Percentiles rank a stretch among this genome's conserved stretches.
Conservation (phyloP, 2,113 vertebrate species). For the Aramus guarauna region DNA sequence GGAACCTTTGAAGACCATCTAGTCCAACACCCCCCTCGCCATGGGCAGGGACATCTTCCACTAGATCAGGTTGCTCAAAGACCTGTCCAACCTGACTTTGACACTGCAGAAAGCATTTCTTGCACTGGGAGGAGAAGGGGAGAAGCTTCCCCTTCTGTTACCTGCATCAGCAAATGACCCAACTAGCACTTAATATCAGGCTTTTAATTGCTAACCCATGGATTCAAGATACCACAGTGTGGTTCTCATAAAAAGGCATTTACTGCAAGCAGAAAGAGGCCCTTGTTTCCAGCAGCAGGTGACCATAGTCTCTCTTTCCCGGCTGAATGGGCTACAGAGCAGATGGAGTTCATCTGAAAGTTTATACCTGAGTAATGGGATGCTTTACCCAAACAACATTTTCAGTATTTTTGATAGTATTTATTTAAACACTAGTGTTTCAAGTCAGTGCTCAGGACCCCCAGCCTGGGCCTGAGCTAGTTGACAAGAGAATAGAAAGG, state of each 20-base stretch:
- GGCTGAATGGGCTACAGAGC: not conserved
- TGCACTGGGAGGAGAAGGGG: not conserved
- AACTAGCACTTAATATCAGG: not conserved
- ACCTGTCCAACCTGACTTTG: rapidly evolving
- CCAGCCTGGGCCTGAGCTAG: rapidly evolving
- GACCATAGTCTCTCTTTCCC: not conserved
- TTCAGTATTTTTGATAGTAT: not conserved
- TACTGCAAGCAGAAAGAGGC: not conserved
- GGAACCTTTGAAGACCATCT: not conserved
- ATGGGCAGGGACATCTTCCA: not conserved
- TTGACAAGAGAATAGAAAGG: not conserved
- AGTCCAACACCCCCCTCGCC: too few relatives aligned
- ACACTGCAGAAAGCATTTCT: not conserved
- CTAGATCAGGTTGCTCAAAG: not conserved
- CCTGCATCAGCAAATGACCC: not conserved
- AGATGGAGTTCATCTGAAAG: not conserved
- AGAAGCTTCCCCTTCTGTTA: not conserved
- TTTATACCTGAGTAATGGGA: not conserved
- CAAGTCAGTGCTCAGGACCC: not conserved
- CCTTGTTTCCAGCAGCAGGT: not conserved
- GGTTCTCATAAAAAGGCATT: not conserved
- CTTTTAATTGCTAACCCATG: not conserved
- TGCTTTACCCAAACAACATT: not conserved
- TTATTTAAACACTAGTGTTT: not conserved
- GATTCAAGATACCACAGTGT: not conserved